Percentiles rank a stretch among this genome's conserved stretches.
Evolutionary conservation across 2,113 vertebrate genomes (phyloP).

Genomic region (Leiothrix lutea): DNA sequence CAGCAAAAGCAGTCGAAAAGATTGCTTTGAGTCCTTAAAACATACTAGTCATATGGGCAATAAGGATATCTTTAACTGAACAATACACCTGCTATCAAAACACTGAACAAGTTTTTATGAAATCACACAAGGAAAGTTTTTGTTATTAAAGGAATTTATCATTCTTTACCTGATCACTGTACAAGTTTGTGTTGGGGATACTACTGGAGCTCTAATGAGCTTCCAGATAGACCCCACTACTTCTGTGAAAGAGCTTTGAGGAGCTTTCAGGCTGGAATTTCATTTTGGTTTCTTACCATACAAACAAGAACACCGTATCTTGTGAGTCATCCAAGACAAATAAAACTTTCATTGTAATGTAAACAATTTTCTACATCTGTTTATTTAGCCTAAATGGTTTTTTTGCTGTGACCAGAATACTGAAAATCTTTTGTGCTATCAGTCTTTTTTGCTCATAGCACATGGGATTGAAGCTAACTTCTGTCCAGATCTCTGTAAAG

Average conservation of each 20-base stretch:
- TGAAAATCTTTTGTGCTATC: neutral
- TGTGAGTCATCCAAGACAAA: neutral
- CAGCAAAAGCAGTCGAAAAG: neutral
- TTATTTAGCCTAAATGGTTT: neutral
- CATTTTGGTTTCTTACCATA: neutral
- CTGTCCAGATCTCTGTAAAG: neutral
- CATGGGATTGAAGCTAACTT: neutral
- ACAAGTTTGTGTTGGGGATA: neutral
- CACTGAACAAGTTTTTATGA: neutral
- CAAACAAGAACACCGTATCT: neutral
- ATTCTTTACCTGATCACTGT: neutral
- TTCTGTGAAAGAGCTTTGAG: neutral
- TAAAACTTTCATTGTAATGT: neutral
- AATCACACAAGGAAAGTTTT: neutral
- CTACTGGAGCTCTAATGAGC: neutral
- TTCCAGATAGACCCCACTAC: neutral
- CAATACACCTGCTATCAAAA: neutral
- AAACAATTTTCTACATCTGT: neutral
- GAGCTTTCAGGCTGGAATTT: neutral
- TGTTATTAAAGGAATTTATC: neutral
- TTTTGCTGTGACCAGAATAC: neutral
- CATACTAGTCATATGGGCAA: accelerated
- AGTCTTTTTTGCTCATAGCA: neutral
- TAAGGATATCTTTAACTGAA: neutral
- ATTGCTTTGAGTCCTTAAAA: neutral